These are phyloP conservation scores for Miniopterus natalensis DNA, from an alignment of 2,113 vertebrate species.

Conservation along the genomic window DNA sequence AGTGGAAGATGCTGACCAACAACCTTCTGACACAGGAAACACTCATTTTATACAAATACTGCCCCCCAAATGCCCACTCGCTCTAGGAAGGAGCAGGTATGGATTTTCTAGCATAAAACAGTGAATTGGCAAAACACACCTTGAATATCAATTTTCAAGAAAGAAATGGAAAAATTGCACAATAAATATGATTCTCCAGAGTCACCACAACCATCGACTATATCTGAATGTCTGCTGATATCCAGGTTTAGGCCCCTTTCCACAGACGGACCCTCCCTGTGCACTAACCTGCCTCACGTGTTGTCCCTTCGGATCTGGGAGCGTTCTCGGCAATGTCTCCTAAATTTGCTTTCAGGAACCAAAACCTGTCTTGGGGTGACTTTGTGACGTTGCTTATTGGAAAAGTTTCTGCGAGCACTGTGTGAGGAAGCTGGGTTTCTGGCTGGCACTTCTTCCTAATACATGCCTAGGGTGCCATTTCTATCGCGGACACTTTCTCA, in stretches of 20 bases:
- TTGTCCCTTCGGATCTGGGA: slow-evolving; percentile 2
- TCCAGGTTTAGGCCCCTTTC: not conserved
- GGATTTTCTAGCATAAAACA: not conserved
- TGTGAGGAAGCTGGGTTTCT: slow-evolving; percentile 39
- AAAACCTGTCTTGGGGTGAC: slow-evolving; percentile 43
- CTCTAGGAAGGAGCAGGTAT: not conserved
- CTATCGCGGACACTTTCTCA: slow-evolving; percentile 46
- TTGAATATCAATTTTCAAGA: slow-evolving; percentile 45
- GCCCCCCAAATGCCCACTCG: not conserved
- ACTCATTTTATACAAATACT: not conserved
- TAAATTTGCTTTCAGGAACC: slow-evolving; percentile 26
- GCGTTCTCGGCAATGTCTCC: not conserved
- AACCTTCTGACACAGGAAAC: not conserved
- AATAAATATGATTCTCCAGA: slow-evolving; percentile 30
- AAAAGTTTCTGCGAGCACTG: slow-evolving; percentile 24
- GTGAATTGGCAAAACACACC: not conserved
- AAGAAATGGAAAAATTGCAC: not conserved
- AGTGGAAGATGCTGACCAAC: not conserved
- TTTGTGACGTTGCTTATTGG: slow-evolving; percentile 49
- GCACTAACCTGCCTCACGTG: slow-evolving; percentile 25
- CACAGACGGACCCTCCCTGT: not conserved
- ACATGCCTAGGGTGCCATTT: slow-evolving; percentile 12
- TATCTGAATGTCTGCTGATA: not conserved
- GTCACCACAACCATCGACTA: not conserved
- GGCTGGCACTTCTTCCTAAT: slow-evolving; percentile 38